A percentile compares a stretch with the other conserved stretches of the same genome.
phyloP scores from a whole-genome alignment of 1,140 invertebrate species.

The Nymphalis io region DNA sequence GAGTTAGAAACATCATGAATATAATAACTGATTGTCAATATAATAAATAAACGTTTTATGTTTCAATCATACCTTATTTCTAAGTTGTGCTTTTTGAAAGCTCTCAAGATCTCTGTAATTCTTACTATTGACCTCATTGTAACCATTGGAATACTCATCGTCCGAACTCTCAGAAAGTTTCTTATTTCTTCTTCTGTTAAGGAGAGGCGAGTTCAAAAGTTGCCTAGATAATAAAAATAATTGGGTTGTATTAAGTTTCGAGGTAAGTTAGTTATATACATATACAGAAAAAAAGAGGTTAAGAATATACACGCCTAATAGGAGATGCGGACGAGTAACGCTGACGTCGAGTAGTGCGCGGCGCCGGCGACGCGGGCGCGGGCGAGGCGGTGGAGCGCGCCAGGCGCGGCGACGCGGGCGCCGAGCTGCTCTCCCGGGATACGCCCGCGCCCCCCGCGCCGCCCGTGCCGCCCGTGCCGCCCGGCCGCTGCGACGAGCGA shows the following conservation, averaged over 20 bases:
- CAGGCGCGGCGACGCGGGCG: constrained; percentile 82
- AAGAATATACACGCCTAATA: constrained; percentile 78
- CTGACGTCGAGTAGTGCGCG: constrained; percentile 85
- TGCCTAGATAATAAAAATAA: constrained; percentile 77
- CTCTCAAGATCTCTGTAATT: constrained; percentile 95
- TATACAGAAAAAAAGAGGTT: not conserved
- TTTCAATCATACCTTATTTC: constrained; percentile 93
- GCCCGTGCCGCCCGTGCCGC: constrained; percentile 29
- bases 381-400: constrained; percentile 87
- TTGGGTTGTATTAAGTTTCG: too few relatives aligned
- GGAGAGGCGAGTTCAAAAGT: constrained; percentile 89
- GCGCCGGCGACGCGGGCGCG: constrained; percentile 86
- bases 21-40: too few relatives aligned
- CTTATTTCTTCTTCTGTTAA: constrained; percentile 88
- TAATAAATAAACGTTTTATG: too few relatives aligned
- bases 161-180: constrained; percentile 92
- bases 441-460: constrained; percentile 31
- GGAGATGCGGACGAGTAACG: constrained; percentile 90
- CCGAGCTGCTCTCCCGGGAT: constrained; percentile 72
- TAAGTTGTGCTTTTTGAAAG: constrained; percentile 96
- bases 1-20: too few relatives aligned
- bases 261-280: too few relatives aligned
- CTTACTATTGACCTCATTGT: constrained; percentile 84
- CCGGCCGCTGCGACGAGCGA: constrained; percentile 35
- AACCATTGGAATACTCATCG: constrained; percentile 87